These are phyloP conservation scores for Lithobates sylvaticus DNA, from an alignment of 2,797 vertebrate genomes.

Conservation along the genomic window DNA sequence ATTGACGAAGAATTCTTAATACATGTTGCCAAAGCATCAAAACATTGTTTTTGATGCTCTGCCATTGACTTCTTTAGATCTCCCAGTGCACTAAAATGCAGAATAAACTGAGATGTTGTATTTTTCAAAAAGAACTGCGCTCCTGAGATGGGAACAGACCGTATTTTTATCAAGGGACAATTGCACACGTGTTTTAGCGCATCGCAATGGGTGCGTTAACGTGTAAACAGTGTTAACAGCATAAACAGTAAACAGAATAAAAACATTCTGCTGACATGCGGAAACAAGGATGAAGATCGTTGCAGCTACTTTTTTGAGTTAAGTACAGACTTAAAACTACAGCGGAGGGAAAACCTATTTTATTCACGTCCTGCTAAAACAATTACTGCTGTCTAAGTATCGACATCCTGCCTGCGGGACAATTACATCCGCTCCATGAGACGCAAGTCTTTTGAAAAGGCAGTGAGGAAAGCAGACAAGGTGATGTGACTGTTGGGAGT, in stretches of 20 bases:
- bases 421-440: conserved; percentile 44
- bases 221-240: no score
- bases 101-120: not conserved
- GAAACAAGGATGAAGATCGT: conserved; percentile 20
- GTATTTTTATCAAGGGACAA: no score
- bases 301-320: conserved; percentile 1
- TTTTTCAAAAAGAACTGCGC: not conserved
- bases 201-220: no score
- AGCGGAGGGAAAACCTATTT: conserved; percentile 41
- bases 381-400: conserved; percentile 51
- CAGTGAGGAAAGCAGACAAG: conserved; percentile 12
- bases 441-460: conserved; percentile 19
- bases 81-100: no score
- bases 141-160: no score
- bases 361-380: conserved; percentile 50
- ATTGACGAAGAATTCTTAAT: no score
- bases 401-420: conserved; percentile 52
- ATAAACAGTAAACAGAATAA: not conserved
- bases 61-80: no score
- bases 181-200: no score
- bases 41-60: no score
- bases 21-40: no score
- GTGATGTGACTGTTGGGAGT: conserved; percentile 23
- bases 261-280: not conserved
- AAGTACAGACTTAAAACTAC: conserved; percentile 7